These are phyloP conservation scores for Micromussa lordhowensis DNA, from an alignment of 92 coral and sea anemone genomes.

Conservation along the genomic window DNA sequence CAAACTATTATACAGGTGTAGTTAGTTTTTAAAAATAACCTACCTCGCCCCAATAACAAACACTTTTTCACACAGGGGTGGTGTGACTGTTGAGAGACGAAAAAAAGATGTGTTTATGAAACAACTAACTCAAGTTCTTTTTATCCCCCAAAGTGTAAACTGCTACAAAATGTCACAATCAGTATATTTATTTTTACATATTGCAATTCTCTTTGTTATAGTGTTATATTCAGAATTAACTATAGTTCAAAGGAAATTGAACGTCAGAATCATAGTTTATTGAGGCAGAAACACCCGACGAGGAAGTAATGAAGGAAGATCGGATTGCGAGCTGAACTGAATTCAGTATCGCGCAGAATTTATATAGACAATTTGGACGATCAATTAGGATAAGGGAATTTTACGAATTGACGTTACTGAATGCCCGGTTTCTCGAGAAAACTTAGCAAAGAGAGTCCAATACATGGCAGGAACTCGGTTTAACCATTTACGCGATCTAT, in stretches of 20 bases:
- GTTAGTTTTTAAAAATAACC: not conserved
- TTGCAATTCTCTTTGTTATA: too few species aligned
- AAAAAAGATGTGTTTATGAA: too few species aligned
- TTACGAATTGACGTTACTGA: too few species aligned
- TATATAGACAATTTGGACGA: too few species aligned
- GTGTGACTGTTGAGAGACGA: not conserved
- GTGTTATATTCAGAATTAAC: not conserved
- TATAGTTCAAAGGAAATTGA: not conserved
- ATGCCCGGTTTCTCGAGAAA: too few species aligned
- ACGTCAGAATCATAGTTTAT: not conserved
- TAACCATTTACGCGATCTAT: too few species aligned
- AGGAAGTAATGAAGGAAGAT: not conserved
- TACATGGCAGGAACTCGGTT: too few species aligned
- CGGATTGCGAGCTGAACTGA: too few species aligned
- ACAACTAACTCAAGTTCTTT: not conserved
- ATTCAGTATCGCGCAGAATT: too few species aligned
- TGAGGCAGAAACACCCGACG: not conserved
- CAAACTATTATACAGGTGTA: not conserved
- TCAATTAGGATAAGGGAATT: too few species aligned
- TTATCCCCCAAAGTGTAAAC: not conserved
- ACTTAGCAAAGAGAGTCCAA: too few species aligned
- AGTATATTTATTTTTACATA: not conserved
- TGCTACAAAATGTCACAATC: not conserved
- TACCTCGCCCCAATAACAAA: slow-evolving; percentile 11
- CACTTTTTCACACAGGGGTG: slow-evolving; percentile 5